A percentile compares a stretch with the other conserved stretches of the same genome.
These are phyloP conservation scores for Ganaspis brasiliensis DNA, from an alignment of 2,888 invertebrate genomes.

Conservation along the genomic window DNA sequence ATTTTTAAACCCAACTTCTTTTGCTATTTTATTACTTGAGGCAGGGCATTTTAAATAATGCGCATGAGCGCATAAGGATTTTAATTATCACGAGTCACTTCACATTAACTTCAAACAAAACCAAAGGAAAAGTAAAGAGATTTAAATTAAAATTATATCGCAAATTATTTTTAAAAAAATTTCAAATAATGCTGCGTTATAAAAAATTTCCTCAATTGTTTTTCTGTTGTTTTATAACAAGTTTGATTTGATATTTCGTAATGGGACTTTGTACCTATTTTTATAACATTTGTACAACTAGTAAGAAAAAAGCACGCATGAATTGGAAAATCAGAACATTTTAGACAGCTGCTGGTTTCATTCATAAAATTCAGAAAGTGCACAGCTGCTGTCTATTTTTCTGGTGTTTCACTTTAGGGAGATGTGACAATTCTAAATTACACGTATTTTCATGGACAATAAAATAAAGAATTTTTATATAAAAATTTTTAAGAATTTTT, in stretches of 20 bases:
- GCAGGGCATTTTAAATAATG: too few relatives aligned
- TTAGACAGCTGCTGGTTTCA: not conserved
- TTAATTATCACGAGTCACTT: not conserved
- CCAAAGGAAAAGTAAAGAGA: too few relatives aligned
- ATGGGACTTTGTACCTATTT: not conserved
- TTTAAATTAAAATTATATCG: not conserved
- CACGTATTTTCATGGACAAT: not conserved
- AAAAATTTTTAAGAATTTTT: too few relatives aligned
- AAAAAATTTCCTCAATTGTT: too few relatives aligned
- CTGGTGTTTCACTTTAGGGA: not conserved
- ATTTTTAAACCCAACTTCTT: too few relatives aligned
- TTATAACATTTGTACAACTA: not conserved
- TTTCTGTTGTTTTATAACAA: too few relatives aligned
- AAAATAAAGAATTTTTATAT: not conserved
- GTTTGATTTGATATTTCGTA: not conserved
- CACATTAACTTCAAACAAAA: not conserved
- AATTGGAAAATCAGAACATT: not conserved
- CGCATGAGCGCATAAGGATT: not conserved
- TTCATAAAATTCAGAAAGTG: not conserved
- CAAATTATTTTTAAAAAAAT: too few relatives aligned
- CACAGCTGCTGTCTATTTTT: not conserved
- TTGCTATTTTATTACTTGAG: too few relatives aligned
- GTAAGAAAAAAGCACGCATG: not conserved
- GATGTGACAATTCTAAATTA: not conserved
- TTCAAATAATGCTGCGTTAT: too few relatives aligned